Evolutionary conservation across 1,140 invertebrate genomes (phyloP).

Genomic region (Cheumatopsyche charites): DNA sequence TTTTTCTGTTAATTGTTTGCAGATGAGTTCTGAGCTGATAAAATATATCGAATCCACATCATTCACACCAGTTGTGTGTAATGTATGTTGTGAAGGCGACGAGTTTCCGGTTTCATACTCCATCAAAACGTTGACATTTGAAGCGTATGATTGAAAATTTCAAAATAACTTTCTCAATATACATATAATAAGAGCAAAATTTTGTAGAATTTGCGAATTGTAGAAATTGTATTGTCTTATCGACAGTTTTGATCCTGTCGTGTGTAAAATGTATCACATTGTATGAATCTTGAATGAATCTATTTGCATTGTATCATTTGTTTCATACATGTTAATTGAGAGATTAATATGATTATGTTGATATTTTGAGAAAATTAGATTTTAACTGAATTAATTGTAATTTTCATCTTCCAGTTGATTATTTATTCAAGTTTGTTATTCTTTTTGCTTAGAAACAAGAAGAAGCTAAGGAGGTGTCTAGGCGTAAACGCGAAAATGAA

Average conservation of each 20-base stretch:
- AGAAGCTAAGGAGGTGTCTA: slow-evolving; percentile 61
- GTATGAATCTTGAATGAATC: background rate
- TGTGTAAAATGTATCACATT: slow-evolving; percentile 1
- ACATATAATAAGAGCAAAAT: slow-evolving; percentile 3
- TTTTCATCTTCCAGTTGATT: slow-evolving; percentile 51
- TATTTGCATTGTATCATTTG: background rate
- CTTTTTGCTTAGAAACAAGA: slow-evolving; percentile 67
- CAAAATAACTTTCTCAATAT: slow-evolving; percentile 32
- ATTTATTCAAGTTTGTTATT: slow-evolving; percentile 42
- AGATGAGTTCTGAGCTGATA: slow-evolving; percentile 29
- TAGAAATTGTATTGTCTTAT: background rate
- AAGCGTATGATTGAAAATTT: slow-evolving; percentile 38
- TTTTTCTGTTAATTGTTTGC: slow-evolving; percentile 36
- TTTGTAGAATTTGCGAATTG: background rate
- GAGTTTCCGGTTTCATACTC: slow-evolving; percentile 26
- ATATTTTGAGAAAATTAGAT: slow-evolving; percentile 21
- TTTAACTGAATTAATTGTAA: background rate
- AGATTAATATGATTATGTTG: slow-evolving; percentile 5
- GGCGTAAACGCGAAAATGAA: slow-evolving; percentile 52
- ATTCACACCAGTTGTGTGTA: slow-evolving; percentile 36
- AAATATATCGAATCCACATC: slow-evolving; percentile 10
- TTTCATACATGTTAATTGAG: background rate
- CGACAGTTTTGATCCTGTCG: background rate
- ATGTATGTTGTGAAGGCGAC: slow-evolving; percentile 25
- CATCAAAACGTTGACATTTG: slow-evolving; percentile 37